Evolutionary conservation across 2,888 invertebrate genomes (phyloP).

Genomic region (Panopea generosa): DNA sequence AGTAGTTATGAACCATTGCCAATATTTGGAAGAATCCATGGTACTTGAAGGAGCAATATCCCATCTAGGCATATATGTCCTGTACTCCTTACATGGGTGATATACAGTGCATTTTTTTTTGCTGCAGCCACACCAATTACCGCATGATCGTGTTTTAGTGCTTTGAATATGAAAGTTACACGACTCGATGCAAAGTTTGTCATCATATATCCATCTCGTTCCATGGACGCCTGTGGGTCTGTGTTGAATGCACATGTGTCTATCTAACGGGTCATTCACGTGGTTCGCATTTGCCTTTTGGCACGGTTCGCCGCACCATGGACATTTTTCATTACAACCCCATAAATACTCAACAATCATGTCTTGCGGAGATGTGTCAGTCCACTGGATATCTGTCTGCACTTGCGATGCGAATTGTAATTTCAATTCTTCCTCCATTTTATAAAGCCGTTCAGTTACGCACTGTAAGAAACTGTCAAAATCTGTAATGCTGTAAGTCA

Average conservation of each 20-base stretch:
- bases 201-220: background rate
- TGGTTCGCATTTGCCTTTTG: background rate
- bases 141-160: background rate
- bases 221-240: constrained; percentile 3
- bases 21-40: no score
- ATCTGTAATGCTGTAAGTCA: background rate
- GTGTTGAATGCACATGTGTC: constrained; percentile 11
- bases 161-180: constrained; percentile 1
- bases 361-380: background rate
- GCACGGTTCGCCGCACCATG: constrained; percentile 12
- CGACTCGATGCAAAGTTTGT: background rate
- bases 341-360: constrained; percentile 4
- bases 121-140: constrained; percentile 9
- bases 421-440: background rate
- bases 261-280: background rate
- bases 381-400: no score
- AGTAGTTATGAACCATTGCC: no score
- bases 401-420: no score
- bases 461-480: background rate
- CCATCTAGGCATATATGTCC: constrained; percentile 7
- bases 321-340: constrained; percentile 14
- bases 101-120: background rate
- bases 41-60: constrained; percentile 2
- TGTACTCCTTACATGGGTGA: constrained; percentile 3
- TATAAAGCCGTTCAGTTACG: background rate